phyloP scores from a whole-genome alignment of 2,797 vertebrate species.

The Sebastiscus tertius region DNA sequence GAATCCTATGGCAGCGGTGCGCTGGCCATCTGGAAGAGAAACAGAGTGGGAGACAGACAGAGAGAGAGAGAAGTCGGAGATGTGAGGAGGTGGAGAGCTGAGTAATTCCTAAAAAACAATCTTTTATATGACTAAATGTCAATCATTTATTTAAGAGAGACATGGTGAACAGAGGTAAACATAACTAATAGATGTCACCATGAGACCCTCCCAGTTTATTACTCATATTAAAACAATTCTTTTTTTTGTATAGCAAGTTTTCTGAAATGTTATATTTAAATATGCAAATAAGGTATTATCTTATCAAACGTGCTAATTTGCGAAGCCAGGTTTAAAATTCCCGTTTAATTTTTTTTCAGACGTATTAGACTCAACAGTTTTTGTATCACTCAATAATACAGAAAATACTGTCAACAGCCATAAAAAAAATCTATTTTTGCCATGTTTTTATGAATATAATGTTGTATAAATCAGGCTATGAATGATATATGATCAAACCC shows the following conservation, averaged over 20 bases:
- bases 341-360: too few species aligned
- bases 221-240: too few species aligned
- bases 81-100: constrained; percentile 10
- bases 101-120: neutral
- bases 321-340: too few species aligned
- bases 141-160: neutral
- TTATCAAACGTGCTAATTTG: neutral
- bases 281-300: neutral
- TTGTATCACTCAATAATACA: too few species aligned
- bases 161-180: too few species aligned
- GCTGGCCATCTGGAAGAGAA: constrained; percentile 14
- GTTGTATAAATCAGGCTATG: too few species aligned
- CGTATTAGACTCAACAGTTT: too few species aligned
- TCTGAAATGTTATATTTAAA: neutral
- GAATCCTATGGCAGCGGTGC: constrained; percentile 44
- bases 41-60: constrained; percentile 3
- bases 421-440: too few species aligned
- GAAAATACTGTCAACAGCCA: too few species aligned
- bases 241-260: neutral
- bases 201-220: neutral
- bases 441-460: too few species aligned
- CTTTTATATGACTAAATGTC: neutral
- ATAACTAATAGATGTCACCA: neutral
- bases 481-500: too few species aligned
- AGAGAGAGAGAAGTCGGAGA: constrained; percentile 13